These are phyloP conservation scores for Ivindomyrus marchei DNA, from an alignment of 2,113 vertebrate genomes.

Conservation along the genomic window DNA sequence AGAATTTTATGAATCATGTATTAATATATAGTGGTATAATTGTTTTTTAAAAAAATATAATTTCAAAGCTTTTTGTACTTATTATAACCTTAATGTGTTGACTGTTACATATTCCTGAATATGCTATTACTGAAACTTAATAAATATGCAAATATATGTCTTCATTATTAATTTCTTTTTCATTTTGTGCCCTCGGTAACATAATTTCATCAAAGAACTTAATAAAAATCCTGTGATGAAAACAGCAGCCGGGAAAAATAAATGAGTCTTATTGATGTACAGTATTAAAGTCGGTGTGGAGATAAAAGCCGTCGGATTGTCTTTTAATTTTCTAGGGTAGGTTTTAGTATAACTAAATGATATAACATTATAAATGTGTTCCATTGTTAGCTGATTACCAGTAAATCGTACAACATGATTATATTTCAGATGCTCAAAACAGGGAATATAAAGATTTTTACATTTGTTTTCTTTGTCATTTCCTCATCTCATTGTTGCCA, in stretches of 20 bases:
- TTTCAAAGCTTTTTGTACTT: background rate
- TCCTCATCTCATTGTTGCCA: background rate
- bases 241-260: background rate
- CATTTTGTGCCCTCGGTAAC: background rate
- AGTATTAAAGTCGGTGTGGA: background rate
- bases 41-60: background rate
- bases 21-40: background rate
- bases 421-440: background rate
- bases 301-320: background rate
- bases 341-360: background rate
- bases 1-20: background rate
- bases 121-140: background rate
- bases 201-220: background rate
- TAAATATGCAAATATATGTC: constrained; percentile 1
- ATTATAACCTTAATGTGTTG: background rate
- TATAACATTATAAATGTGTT: background rate
- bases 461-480: background rate
- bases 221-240: background rate
- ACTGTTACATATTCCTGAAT: background rate
- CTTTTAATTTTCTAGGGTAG: background rate
- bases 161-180: background rate
- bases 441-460: background rate
- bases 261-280: background rate
- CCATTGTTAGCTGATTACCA: background rate
- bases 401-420: background rate